Evolutionary conservation across 2,113 vertebrate genomes (phyloP), one percentile per base, ranked within the genome.

Genomic region (Triplophysa siluroides): DNA sequence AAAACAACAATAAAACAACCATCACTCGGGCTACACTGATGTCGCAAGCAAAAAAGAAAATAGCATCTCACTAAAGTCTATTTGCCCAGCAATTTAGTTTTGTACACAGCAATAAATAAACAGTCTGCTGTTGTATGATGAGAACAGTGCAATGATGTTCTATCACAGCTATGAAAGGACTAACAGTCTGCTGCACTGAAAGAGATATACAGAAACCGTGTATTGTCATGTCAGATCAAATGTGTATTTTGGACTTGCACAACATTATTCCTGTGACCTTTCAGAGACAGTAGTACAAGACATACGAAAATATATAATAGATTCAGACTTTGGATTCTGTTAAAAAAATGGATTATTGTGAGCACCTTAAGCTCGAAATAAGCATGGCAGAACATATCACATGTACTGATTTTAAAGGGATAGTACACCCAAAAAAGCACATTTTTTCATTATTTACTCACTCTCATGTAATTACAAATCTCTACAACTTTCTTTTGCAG

Each of bases 1-100:
- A 76, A 79, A 65, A 47, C 43, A 60, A 81, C 80, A 82, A 82
- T 71, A 78, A 88, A 87, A 56, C 71, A 80, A 47, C 78, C 69
- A 75, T 85, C 78, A 61, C 73, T 86, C 61, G 62, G 24, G 58
- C 67, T 68, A 26, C 78, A 23, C 21, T 85, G 71, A 82, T 64
- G 24, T 75, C 41, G 52, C 33, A 66, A 67, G 65, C 73, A 79
- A 64, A 58, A 8, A 61, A 81, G 58, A 79, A 80, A 73, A 73
- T 24, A 80, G 24, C 60, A 67, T 72, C 78, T 24, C 73, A 76
- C 41, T 76, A 76, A 80, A 71, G 76, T 76, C 66, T 76, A 43
- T 76, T 79, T 82, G 78, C 41, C 70, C 78, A 62, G 72, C 68
- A 50, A 76, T 76, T 79, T 65, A 54, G 66, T 64, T 76, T 72